Evolutionary conservation across 2,113 vertebrate species (phyloP).

Genomic region (Dipodomys stephensi): DNA sequence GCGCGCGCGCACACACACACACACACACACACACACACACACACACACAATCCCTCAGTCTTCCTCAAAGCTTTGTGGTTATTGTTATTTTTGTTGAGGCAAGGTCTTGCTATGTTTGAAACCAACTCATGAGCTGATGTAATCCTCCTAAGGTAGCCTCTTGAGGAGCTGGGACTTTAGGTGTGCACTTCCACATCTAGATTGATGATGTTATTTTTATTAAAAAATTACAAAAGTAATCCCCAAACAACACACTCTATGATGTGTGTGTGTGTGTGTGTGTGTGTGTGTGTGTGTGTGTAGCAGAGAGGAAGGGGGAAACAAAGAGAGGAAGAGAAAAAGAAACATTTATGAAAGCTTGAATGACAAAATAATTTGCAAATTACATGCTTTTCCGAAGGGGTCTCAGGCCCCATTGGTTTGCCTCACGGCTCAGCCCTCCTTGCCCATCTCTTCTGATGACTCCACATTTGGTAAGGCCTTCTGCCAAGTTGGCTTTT

Average conservation of each 20-base stretch:
- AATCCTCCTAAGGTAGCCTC: neutral
- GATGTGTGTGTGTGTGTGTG: too few species aligned
- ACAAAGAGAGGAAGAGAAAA: neutral
- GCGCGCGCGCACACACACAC: too few species aligned
- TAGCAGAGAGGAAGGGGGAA: neutral
- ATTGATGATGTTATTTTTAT: neutral
- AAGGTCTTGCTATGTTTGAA: neutral
- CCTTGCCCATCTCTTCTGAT: neutral
- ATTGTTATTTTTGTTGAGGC: neutral
- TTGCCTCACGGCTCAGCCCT: neutral
- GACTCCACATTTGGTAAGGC: neutral
- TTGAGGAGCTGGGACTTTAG: neutral
- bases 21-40: too few species aligned
- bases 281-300: neutral
- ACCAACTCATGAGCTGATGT: neutral
- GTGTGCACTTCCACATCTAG: neutral
- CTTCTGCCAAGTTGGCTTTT: neutral
- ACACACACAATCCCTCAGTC: too few species aligned
- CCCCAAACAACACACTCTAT: neutral
- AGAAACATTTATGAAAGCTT: neutral
- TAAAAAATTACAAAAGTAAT: neutral
- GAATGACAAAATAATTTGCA: neutral
- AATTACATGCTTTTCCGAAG: neutral
- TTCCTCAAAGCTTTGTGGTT: neutral
- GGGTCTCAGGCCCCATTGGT: rapidly evolving